A percentile compares a stretch with the other conserved stretches of the same genome.
Evolutionary conservation across 2,113 vertebrate species (phyloP).

Genomic region (Gobio gobio): DNA sequence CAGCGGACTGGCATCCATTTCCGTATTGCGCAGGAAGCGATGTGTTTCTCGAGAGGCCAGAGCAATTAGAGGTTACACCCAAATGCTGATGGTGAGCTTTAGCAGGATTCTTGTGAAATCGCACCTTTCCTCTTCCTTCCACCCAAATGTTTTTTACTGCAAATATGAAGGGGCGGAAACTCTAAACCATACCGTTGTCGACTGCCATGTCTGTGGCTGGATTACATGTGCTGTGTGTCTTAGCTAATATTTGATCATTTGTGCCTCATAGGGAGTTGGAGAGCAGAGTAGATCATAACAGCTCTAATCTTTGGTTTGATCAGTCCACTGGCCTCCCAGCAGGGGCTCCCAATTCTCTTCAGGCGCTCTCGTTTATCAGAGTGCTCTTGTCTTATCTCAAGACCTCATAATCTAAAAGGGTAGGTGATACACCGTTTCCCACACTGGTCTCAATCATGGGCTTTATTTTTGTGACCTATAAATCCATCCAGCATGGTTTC

Average conservation of each 20-base stretch:
- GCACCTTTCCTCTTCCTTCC: slow-evolving; percentile 34
- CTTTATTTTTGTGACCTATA: slow-evolving; percentile 36
- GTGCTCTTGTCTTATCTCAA: slow-evolving; percentile 45
- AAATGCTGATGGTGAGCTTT: slow-evolving; percentile 26
- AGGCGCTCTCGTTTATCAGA: slow-evolving; percentile 33
- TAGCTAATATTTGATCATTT: slow-evolving; percentile 39
- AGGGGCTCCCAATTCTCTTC: slow-evolving; percentile 37
- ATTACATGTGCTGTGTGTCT: slow-evolving; percentile 23
- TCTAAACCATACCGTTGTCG: neutral
- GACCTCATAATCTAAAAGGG: slow-evolving; percentile 45
- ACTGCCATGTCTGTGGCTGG: slow-evolving; percentile 7
- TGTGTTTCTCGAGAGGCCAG: neutral
- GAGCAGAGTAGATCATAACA: slow-evolving; percentile 33
- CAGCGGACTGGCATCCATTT: slow-evolving; percentile 45
- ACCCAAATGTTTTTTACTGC: slow-evolving; percentile 18
- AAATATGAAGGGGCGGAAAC: neutral
- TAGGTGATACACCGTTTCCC: neutral
- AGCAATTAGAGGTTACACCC: slow-evolving; percentile 47
- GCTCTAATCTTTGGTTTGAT: slow-evolving; percentile 46
- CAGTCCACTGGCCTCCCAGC: slow-evolving; percentile 34
- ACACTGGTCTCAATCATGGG: neutral
- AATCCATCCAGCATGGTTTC: neutral
- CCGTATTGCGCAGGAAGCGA: slow-evolving; percentile 20
- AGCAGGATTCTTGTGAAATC: slow-evolving; percentile 43
- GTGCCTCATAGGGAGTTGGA: slow-evolving; percentile 1